Evolutionary conservation across 2,113 vertebrate genomes (phyloP).

Genomic region (Vombatus ursinus): DNA sequence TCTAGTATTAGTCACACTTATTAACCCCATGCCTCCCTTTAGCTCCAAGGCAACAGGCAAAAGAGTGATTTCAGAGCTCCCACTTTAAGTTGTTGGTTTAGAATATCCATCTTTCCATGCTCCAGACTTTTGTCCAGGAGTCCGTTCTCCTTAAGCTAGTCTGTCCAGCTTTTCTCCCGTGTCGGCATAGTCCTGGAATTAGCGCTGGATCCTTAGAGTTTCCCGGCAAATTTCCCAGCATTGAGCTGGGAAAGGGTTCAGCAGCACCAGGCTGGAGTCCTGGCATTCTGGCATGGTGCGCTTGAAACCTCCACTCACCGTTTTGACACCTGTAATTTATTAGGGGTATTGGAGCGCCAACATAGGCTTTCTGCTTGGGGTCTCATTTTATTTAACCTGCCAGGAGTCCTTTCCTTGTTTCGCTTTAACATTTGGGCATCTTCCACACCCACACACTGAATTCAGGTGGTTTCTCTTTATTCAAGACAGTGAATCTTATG

Average conservation of each 20-base stretch:
- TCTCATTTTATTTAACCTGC: constrained; percentile 21
- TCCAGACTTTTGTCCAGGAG: neutral
- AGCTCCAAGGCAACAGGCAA: neutral
- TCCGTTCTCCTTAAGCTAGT: neutral
- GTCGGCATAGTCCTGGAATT: neutral
- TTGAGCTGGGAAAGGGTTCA: neutral
- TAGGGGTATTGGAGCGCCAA: neutral
- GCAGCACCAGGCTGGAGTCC: neutral
- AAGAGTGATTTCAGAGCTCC: neutral
- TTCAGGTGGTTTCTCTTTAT: neutral
- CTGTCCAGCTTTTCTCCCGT: neutral
- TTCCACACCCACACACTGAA: neutral
- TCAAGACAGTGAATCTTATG: neutral
- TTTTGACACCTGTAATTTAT: neutral
- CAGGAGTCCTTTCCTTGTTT: neutral
- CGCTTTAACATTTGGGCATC: neutral
- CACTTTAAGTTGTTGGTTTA: neutral
- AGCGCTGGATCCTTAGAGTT: neutral
- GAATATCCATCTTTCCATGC: neutral
- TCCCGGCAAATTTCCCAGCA: too few species aligned
- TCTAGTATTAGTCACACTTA: neutral
- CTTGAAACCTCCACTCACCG: too few species aligned
- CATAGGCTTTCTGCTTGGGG: neutral
- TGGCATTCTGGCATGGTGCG: neutral
- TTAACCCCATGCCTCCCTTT: neutral